These are phyloP conservation scores for Xyrichtys novacula DNA, from an alignment of 2,797 vertebrate species.

Conservation along the genomic window DNA sequence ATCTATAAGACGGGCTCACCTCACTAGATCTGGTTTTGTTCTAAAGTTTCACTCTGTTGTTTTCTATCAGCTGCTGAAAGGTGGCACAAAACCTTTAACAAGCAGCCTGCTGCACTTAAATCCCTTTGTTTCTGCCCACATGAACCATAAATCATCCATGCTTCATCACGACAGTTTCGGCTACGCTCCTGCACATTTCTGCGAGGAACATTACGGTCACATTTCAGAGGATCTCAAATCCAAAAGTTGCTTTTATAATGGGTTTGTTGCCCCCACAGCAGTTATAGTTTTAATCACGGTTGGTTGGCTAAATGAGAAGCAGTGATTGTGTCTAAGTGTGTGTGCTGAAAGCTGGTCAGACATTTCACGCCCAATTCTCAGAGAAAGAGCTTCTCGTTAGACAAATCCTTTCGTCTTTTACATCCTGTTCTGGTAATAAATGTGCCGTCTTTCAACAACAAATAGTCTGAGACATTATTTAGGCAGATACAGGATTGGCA, in stretches of 20 bases:
- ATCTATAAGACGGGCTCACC: constrained; percentile 49
- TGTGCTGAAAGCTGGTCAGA: constrained; percentile 7
- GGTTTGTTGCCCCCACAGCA: constrained; percentile 45
- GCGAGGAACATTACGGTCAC: constrained; percentile 62
- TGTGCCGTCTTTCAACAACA: too few relatives aligned
- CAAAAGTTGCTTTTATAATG: constrained; percentile 43
- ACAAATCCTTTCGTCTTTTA: too few relatives aligned
- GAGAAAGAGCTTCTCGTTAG: constrained; percentile 16
- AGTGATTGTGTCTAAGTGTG: constrained; percentile 21
- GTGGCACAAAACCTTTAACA: constrained; percentile 56
- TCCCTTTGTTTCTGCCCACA: constrained; percentile 51
- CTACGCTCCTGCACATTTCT: constrained; percentile 61
- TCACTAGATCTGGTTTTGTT: constrained; percentile 53
- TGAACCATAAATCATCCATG: constrained; percentile 78
- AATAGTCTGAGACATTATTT: too few relatives aligned
- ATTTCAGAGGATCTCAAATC: constrained; percentile 56
- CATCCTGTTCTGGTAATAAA: too few relatives aligned
- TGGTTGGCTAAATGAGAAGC: constrained; percentile 34
- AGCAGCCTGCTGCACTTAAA: constrained; percentile 63
- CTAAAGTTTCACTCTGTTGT: constrained; percentile 52
- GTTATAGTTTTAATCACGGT: constrained; percentile 57
- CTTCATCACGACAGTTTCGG: constrained; percentile 72
- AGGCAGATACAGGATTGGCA: too few relatives aligned
- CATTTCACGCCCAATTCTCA: constrained; percentile 30
- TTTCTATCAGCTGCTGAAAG: constrained; percentile 42